Conservation (phyloP, 2,797 vertebrate genomes). For the Periophthalmus magnuspinnatus region DNA sequence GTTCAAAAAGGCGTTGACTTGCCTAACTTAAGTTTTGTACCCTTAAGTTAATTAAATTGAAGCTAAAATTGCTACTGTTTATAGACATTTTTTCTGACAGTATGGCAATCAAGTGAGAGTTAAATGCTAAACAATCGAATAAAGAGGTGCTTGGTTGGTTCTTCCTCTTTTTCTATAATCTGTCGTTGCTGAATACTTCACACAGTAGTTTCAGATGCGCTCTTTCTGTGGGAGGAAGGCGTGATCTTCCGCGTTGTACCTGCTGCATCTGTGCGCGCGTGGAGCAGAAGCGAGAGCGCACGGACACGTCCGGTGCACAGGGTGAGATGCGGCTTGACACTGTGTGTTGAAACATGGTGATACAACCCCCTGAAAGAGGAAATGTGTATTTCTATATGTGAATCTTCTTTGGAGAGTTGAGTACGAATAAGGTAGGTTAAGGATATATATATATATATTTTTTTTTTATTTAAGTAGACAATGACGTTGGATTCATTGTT, state of each 20-base stretch:
- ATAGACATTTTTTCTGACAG: background rate
- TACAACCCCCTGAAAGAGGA: slow-evolving; percentile 54
- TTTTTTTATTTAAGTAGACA: background rate
- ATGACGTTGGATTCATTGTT: background rate
- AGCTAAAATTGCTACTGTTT: too few species aligned
- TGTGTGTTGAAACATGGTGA: slow-evolving; percentile 39
- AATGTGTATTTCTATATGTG: slow-evolving; percentile 38
- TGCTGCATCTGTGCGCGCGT: slow-evolving; percentile 9
- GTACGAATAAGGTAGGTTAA: slow-evolving; percentile 53
- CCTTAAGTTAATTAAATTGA: too few species aligned
- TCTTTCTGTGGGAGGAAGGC: slow-evolving; percentile 16
- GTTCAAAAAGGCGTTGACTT: too few species aligned
- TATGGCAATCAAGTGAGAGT: background rate
- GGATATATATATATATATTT: too few species aligned
- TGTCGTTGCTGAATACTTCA: background rate
- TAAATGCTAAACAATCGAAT: too few species aligned
- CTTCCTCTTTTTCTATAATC: slow-evolving; percentile 20
- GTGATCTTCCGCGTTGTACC: slow-evolving; percentile 56
- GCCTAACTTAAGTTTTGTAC: too few species aligned
- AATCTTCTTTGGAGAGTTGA: slow-evolving; percentile 22
- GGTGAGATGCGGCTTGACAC: slow-evolving; percentile 1
- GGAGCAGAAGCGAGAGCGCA: background rate
- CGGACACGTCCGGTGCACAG: slow-evolving; percentile 18
- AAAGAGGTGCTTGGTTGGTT: background rate
- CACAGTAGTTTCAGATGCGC: slow-evolving; percentile 3